A percentile compares a stretch with the other conserved stretches of the same genome.
These are phyloP conservation scores for Macrotis lagotis DNA, from an alignment of 2,113 vertebrate genomes.

Conservation along the genomic window DNA sequence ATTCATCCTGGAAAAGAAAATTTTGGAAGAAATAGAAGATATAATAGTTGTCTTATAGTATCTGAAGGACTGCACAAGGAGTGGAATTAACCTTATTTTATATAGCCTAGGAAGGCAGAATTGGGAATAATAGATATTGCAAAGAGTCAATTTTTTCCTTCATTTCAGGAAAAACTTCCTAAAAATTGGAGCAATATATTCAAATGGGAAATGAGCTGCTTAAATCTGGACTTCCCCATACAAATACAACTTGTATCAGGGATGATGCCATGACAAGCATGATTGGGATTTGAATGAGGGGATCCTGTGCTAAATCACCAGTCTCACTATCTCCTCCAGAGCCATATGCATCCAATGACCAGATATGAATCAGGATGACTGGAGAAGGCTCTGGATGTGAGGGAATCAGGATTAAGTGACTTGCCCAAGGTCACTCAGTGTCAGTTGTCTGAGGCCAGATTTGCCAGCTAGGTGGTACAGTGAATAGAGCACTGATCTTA, in stretches of 20 bases:
- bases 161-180: neutral
- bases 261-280: no score
- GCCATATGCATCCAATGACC: no score
- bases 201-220: neutral
- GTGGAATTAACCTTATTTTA: constrained; percentile 10
- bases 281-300: no score
- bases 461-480: no score
- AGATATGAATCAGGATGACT: no score
- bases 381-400: no score
- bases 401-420: no score
- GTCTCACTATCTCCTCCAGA: no score
- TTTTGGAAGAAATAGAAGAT: neutral
- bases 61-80: neutral
- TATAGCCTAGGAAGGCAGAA: neutral
- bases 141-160: neutral
- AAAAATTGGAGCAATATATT: neutral
- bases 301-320: no score
- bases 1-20: neutral
- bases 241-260: neutral
- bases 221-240: neutral
- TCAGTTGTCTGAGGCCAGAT: no score
- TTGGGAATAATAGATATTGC: neutral
- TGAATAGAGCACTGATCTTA: no score
- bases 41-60: neutral
- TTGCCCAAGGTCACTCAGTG: no score